Percentiles rank a stretch among this genome's conserved stretches.
These are phyloP conservation scores for Drosophila koepferae DNA, from an alignment of 2,888 invertebrate genomes.

Conservation along the genomic window DNA sequence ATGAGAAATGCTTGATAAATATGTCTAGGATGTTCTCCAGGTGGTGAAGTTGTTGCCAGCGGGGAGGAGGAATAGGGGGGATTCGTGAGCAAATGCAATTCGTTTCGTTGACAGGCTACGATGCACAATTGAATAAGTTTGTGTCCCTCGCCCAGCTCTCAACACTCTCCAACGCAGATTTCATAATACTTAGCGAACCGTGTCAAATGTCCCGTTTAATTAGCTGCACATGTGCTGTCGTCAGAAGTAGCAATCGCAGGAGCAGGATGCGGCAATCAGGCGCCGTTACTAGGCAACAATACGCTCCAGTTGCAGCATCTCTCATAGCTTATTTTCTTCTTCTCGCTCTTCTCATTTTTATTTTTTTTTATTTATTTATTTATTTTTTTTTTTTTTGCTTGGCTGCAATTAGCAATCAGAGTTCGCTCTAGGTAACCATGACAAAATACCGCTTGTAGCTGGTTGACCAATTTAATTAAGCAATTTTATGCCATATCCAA, in stretches of 20 bases:
- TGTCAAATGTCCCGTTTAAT: conserved; percentile 40
- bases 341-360: too few relatives aligned
- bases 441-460: conserved; percentile 6
- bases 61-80: too few relatives aligned
- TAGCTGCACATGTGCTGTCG: conserved; percentile 33
- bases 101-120: conserved; percentile 13
- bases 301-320: conserved; percentile 3
- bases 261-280: not conserved
- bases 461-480: conserved; percentile 16
- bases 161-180: conserved; percentile 3
- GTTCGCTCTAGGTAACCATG: conserved; percentile 6
- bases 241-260: not conserved
- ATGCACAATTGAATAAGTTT: conserved; percentile 11
- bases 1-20: not conserved
- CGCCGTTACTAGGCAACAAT: conserved; percentile 7
- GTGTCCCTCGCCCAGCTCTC: not conserved
- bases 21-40: not conserved
- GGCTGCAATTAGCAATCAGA: conserved; percentile 10
- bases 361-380: too few relatives aligned
- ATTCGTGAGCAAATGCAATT: conserved; percentile 2
- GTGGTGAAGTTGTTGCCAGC: too few relatives aligned
- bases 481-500: conserved; percentile 5
- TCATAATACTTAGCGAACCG: conserved; percentile 43
- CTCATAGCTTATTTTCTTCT: not conserved
- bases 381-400: not conserved